Evolutionary conservation across 2,113 vertebrate genomes (phyloP).

Genomic region (Psilopogon haemacephalus): DNA sequence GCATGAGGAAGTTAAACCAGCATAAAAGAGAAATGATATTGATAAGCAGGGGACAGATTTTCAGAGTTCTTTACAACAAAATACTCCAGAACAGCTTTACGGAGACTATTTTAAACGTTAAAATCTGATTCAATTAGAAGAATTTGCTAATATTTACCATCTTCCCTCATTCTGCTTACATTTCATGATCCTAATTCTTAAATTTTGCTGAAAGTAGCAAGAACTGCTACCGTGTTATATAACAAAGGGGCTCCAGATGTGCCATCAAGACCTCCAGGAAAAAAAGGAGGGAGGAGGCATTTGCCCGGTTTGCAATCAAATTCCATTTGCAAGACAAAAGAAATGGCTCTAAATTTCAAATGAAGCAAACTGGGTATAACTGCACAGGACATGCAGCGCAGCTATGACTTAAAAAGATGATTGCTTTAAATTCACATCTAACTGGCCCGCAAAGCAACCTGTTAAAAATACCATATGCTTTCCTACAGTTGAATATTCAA

Average conservation of each 20-base stretch:
- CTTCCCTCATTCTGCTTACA: neutral
- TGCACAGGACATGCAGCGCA: slow-evolving; percentile 58
- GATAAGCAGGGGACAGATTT: neutral
- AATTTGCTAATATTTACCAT: neutral
- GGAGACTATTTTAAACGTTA: neutral
- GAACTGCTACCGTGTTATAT: neutral
- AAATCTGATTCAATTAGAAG: neutral
- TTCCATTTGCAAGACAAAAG: slow-evolving; percentile 66
- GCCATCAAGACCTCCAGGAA: neutral
- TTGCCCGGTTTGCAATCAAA: slow-evolving; percentile 52
- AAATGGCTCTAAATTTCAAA: slow-evolving; percentile 66
- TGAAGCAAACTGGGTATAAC: slow-evolving; percentile 54
- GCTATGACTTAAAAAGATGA: slow-evolving; percentile 64
- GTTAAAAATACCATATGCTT: slow-evolving; percentile 63
- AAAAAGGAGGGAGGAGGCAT: neutral
- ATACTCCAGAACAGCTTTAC: neutral
- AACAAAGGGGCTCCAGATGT: neutral
- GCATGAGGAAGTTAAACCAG: neutral
- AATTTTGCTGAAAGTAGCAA: neutral
- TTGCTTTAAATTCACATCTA: slow-evolving; percentile 71
- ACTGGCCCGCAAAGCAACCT: slow-evolving; percentile 70
- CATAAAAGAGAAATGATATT: neutral
- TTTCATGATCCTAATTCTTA: neutral
- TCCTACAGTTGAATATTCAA: slow-evolving; percentile 71
- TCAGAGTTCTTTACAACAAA: neutral